These are phyloP conservation scores for Drosophila repletoides DNA, from an alignment of 1,140 invertebrate genomes.

Conservation along the genomic window DNA sequence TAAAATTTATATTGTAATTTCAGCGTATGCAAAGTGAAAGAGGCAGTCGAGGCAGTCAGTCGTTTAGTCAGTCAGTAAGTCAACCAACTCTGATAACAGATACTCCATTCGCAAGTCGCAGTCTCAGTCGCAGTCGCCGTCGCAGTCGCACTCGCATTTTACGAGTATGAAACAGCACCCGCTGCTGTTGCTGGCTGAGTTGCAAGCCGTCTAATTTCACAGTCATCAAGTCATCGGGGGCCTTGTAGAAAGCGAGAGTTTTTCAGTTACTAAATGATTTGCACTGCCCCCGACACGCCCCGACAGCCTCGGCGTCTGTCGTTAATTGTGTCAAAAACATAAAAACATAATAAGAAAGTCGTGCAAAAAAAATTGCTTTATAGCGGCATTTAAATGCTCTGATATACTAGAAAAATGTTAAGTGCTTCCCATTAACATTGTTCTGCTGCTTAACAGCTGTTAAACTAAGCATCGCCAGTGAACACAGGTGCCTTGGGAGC, in stretches of 20 bases:
- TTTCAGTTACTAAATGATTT: constrained; percentile 59
- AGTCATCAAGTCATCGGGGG: constrained; percentile 54
- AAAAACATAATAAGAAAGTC: constrained; percentile 29
- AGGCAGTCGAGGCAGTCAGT: constrained; percentile 42
- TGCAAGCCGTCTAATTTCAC: constrained; percentile 66
- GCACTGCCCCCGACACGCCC: constrained; percentile 8
- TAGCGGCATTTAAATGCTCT: not conserved
- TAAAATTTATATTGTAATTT: constrained; percentile 73
- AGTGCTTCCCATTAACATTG: constrained; percentile 2
- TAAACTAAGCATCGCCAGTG: no score
- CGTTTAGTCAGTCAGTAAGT: constrained; percentile 61
- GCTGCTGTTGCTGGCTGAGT: no score
- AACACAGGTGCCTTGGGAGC: no score
- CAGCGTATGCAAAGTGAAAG: constrained; percentile 69
- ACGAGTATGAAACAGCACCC: no score
- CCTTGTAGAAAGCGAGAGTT: constrained; percentile 65
- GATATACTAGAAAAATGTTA: not conserved
- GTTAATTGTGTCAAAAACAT: constrained; percentile 23
- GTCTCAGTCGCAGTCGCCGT: constrained; percentile 3
- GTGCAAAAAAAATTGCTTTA: constrained; percentile 9
- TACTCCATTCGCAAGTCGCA: constrained; percentile 32
- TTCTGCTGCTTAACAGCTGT: not conserved
- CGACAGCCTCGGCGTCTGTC: not conserved
- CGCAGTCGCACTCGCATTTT: constrained; percentile 4
- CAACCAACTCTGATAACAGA: constrained; percentile 59